Evolutionary conservation across 2,797 vertebrate species (phyloP).

Genomic region (Acrossocheilus fasciatus): DNA sequence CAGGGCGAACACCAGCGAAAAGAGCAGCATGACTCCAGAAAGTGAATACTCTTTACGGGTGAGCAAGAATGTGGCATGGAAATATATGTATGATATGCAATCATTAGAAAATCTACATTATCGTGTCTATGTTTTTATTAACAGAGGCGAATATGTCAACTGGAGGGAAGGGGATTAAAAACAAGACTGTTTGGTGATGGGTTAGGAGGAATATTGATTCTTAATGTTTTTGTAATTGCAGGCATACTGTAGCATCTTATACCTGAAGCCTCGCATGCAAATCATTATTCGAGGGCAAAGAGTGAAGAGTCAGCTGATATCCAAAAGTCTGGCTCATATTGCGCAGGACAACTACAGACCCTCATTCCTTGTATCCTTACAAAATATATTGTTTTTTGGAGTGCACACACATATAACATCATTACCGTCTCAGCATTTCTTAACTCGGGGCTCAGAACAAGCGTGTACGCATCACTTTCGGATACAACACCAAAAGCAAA

Average conservation of each 20-base stretch:
- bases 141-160: not conserved
- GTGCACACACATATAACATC: not conserved
- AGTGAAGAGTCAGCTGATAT: constrained; percentile 89
- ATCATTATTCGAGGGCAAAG: constrained; percentile 89
- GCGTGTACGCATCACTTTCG: constrained; percentile 88
- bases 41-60: constrained; percentile 87
- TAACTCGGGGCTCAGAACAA: constrained; percentile 73
- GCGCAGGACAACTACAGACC: constrained; percentile 88
- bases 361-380: constrained; percentile 87
- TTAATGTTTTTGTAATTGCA: constrained; percentile 59
- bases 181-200: not conserved
- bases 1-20: constrained; percentile 57
- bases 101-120: not conserved
- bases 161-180: not conserved
- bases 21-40: constrained; percentile 80
- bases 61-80: constrained; percentile 49
- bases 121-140: not conserved
- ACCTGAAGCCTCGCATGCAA: constrained; percentile 94
- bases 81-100: not conserved
- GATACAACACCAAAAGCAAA: constrained; percentile 94
- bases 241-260: constrained; percentile 94
- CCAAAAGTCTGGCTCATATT: constrained; percentile 87
- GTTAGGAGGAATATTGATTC: not conserved
- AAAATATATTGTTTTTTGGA: not conserved
- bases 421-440: constrained; percentile 65